These are phyloP conservation scores for Girardinus metallicus DNA, from an alignment of 2,797 vertebrate species.

Conservation along the genomic window DNA sequence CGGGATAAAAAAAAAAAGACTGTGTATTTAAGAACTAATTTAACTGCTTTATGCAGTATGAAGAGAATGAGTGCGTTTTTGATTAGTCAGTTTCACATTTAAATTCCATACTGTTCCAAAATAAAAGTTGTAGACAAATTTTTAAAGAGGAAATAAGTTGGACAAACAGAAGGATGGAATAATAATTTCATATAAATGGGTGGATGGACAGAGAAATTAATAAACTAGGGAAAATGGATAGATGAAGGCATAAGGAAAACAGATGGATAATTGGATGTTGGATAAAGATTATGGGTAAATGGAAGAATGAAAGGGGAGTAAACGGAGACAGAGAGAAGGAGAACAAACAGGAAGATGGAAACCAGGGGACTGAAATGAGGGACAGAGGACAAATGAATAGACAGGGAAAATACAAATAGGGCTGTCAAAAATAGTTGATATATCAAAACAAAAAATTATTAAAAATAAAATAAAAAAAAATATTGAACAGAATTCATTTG, in stretches of 20 bases:
- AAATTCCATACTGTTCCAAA: neutral
- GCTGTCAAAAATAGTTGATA: neutral
- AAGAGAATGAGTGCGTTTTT: neutral
- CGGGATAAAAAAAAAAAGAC: neutral
- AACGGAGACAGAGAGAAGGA: neutral
- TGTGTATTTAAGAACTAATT: neutral
- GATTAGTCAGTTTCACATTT: neutral
- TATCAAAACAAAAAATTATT: neutral
- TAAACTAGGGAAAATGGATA: neutral
- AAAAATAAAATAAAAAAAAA: neutral
- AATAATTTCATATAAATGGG: neutral
- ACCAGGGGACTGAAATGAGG: neutral
- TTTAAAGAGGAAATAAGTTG: neutral
- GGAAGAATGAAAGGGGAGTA: neutral
- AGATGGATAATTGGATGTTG: neutral
- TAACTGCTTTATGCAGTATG: neutral
- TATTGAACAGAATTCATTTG: neutral
- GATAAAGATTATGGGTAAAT: neutral
- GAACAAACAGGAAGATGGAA: neutral
- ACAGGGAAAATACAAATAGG: neutral
- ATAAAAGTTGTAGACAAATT: neutral
- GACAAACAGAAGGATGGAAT: neutral
- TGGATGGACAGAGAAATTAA: neutral
- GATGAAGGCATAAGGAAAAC: neutral
- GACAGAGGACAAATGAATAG: neutral